Evolutionary conservation across 1,140 invertebrate genomes (phyloP).

Genomic region (Cydia pomonella): DNA sequence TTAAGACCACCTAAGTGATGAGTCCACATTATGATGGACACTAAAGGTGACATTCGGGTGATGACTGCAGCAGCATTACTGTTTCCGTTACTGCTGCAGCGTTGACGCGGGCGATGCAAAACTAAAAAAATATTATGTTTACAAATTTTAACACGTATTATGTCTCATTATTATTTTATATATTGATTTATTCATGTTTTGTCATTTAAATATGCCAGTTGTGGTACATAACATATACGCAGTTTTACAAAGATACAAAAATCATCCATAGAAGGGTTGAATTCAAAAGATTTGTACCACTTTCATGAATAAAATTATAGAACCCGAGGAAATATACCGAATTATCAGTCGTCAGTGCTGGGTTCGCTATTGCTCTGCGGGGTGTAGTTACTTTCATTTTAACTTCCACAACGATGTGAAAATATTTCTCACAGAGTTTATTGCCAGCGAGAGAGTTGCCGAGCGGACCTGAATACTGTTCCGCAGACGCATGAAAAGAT

Average conservation of each 20-base stretch:
- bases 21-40: too few species aligned
- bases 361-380: slow-evolving; percentile 66
- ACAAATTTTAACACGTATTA: too few species aligned
- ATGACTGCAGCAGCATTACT: too few species aligned
- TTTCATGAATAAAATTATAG: slow-evolving; percentile 75
- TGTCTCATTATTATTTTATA: too few species aligned
- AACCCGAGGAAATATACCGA: slow-evolving; percentile 64
- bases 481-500: slow-evolving; percentile 15
- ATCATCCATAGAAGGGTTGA: background rate
- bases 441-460: slow-evolving; percentile 68
- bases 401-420: slow-evolving; percentile 79
- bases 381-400: slow-evolving; percentile 78
- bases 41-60: too few species aligned
- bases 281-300: background rate
- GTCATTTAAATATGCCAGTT: too few species aligned
- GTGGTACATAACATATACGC: too few species aligned
- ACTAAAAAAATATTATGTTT: too few species aligned
- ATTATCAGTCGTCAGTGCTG: slow-evolving; percentile 62
- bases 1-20: too few species aligned
- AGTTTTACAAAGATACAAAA: background rate
- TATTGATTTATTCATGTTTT: too few species aligned
- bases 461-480: slow-evolving; percentile 53
- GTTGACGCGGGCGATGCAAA: too few species aligned
- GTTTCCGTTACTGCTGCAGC: too few species aligned
- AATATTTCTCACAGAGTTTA: slow-evolving; percentile 76